Evolutionary conservation across 2,797 vertebrate species (phyloP).

Genomic region (Sebastes hubbsi): DNA sequence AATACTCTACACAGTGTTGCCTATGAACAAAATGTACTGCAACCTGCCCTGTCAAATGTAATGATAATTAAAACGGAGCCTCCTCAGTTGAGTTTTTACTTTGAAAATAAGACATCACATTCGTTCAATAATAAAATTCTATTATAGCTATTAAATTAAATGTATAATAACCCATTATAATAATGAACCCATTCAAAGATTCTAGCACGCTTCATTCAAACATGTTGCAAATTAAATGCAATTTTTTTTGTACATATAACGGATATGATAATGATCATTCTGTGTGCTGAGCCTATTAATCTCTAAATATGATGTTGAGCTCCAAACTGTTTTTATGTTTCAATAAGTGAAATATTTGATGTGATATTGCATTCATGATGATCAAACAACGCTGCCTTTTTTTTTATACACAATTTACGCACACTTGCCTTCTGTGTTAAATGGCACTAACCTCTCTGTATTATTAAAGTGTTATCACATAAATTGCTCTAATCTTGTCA

Average conservation of each 20-base stretch:
- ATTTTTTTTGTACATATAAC: background rate
- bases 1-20: background rate
- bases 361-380: background rate
- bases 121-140: background rate
- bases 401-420: background rate
- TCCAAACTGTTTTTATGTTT: background rate
- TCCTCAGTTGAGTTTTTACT: background rate
- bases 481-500: constrained; percentile 7
- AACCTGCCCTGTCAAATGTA: background rate
- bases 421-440: constrained; percentile 15
- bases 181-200: background rate
- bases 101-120: background rate
- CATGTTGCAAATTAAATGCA: background rate
- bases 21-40: background rate
- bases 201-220: background rate
- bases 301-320: background rate
- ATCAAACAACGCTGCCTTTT: background rate
- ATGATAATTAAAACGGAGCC: background rate
- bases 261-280: background rate
- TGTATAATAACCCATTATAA: background rate
- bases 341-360: background rate
- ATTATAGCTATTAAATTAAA: background rate
- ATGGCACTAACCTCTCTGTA: constrained; percentile 36
- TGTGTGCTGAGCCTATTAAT: background rate
- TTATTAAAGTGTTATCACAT: constrained; percentile 40